phyloP scores from a whole-genome alignment of 2,113 vertebrate genomes.

The Oncorhynchus gorbuscha region DNA sequence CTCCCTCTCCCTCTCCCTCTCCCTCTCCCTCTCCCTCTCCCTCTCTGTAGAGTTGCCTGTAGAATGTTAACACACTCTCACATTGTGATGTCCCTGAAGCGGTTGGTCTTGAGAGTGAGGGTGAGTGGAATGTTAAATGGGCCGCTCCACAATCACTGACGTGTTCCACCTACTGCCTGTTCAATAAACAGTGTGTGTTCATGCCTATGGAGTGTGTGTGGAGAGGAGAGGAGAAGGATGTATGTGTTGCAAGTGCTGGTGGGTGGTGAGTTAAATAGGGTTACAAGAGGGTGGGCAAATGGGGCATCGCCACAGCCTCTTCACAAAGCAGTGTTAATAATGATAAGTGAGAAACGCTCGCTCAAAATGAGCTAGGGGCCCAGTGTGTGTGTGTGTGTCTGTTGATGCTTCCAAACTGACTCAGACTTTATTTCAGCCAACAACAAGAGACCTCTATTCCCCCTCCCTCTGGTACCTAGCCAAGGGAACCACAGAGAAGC shows the following conservation, averaged over 20 bases:
- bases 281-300: constrained; percentile 13
- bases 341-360: neutral
- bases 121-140: constrained; percentile 43
- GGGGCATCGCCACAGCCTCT: constrained; percentile 13
- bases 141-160: constrained; percentile 18
- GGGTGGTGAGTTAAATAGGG: constrained; percentile 12
- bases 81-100: constrained; percentile 44
- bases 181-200: neutral
- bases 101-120: constrained; percentile 25
- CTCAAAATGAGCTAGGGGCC: neutral
- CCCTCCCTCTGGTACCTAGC: neutral
- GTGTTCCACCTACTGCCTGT: constrained; percentile 19
- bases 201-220: neutral
- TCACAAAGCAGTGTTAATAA: constrained; percentile 10
- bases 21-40: neutral
- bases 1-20: neutral
- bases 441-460: neutral
- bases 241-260: neutral
- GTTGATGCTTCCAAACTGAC: neutral
- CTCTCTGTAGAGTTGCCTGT: constrained; percentile 5
- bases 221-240: neutral
- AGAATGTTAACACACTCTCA: constrained; percentile 41
- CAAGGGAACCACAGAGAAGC: neutral
- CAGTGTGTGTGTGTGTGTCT: neutral
- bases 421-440: neutral